Base-by-base conservation (phyloP, 2,113 vertebrate genomes). In the Odocoileus hemionus region DNA sequence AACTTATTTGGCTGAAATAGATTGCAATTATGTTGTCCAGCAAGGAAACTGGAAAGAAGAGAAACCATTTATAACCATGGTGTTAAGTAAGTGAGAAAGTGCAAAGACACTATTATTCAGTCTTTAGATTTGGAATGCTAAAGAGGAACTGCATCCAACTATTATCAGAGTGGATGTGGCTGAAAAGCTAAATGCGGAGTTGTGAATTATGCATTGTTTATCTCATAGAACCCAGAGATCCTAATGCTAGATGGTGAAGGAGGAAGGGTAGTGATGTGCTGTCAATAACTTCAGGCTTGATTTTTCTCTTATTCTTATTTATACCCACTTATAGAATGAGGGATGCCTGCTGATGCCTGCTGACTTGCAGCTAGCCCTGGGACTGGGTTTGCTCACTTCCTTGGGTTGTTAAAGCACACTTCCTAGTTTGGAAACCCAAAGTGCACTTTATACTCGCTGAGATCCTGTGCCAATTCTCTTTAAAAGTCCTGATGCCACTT, bases 1-100 rank as follows among this genome's bases (percentile, higher is more conserved):
- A 95, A 80, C 83, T 74, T 79, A 85, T 91, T 45, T 88, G 33
- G 23, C 93, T 97, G 17, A 90, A 47, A 58, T 88, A 52, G 86
- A 36, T 76, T 87, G 80, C 57, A 88, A 90, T 95, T 89, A 43
- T 43, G 61, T 61, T 97, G 60, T 47, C 94, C 94, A 82, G 67
- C 61, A 80, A 52, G 93, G 83, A 43, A 43, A 45, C 0, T 60
- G 7, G 1, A 23, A 89, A 45, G 19, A 5, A 0, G 78, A 57
- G 0, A 3, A 94, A 26, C n/a, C 57, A 50, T 90, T 64, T 33
- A 45, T n/a, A 90, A 67, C 13, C 3, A 50, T 26, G 33, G 47
- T 36, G 80, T 39, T 36, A 30, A 0, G 28, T 90, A 94, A 47
- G 90, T 74, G 0, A 76, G 6, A 55, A 95, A 55, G 55, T 84